A percentile compares a stretch with the other conserved stretches of the same genome.
phyloP scores from a whole-genome alignment of 1,140 invertebrate species.

The Sitophilus oryzae region DNA sequence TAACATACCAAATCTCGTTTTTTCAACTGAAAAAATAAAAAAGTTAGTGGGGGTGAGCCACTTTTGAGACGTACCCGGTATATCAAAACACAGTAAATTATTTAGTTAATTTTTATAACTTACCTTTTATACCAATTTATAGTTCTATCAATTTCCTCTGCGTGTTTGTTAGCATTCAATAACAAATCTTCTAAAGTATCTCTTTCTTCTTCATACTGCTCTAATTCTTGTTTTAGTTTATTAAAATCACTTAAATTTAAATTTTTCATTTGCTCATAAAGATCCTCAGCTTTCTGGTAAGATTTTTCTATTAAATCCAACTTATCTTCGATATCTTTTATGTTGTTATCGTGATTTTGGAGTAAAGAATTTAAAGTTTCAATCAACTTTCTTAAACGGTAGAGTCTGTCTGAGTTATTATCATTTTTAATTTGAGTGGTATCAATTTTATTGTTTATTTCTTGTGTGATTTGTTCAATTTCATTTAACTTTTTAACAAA shows the following conservation, averaged over 20 bases:
- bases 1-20: no score
- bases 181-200: conserved; percentile 14
- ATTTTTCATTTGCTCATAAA: conserved; percentile 17
- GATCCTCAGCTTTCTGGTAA: conserved; percentile 4
- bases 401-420: conserved; percentile 9
- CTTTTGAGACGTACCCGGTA: no score
- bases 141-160: conserved; percentile 20
- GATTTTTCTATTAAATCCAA: no score
- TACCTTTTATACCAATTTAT: conserved; percentile 24
- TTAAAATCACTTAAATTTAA: conserved; percentile 17
- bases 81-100: not conserved
- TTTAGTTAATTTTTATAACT: conserved; percentile 3
- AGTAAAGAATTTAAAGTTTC: conserved; percentile 13
- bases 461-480: conserved; percentile 13
- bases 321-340: conserved; percentile 19
- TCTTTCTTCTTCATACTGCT: conserved; percentile 11
- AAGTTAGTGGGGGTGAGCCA: not conserved
- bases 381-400: conserved; percentile 7
- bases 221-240: conserved; percentile 21
- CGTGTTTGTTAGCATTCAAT: conserved; percentile 15
- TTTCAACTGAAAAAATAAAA: no score
- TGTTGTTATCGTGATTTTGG: no score
- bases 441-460: conserved; percentile 13
- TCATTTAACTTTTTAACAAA: conserved; percentile 31
- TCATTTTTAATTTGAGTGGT: conserved; percentile 24